phyloP scores from a whole-genome alignment of 1,140 invertebrate genomes.

The Achatina immaculata region DNA sequence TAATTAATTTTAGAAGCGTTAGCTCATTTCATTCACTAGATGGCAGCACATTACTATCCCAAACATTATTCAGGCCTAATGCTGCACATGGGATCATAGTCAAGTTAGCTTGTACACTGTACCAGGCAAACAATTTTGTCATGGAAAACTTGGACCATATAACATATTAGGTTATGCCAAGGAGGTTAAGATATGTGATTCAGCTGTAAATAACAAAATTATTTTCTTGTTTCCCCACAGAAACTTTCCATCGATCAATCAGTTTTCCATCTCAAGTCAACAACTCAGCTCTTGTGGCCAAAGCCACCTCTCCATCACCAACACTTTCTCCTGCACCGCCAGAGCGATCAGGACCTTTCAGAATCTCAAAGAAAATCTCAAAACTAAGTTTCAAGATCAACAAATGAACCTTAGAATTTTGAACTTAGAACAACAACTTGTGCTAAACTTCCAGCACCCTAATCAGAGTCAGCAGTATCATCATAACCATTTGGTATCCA shows the following conservation, averaged over 20 bases:
- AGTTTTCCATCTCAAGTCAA: slow-evolving; percentile 50
- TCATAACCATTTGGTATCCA: no score
- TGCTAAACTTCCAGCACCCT: no score
- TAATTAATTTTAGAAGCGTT: no score
- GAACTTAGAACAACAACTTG: background rate
- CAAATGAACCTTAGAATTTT: slow-evolving; percentile 15
- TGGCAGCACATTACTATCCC: no score
- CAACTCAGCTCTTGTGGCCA: slow-evolving; percentile 38
- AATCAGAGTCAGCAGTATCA: no score
- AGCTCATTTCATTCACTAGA: no score
- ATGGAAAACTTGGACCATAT: no score
- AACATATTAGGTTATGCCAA: no score
- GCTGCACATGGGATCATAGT: no score
- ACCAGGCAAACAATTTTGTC: no score
- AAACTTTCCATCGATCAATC: slow-evolving; percentile 45
- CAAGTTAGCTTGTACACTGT: no score
- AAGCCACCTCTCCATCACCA: slow-evolving; percentile 32
- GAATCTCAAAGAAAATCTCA: slow-evolving; percentile 41
- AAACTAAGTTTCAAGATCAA: slow-evolving; percentile 43
- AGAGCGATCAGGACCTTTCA: slow-evolving; percentile 39
- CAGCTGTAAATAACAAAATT: background rate
- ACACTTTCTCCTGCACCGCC: slow-evolving; percentile 13
- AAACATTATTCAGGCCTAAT: no score
- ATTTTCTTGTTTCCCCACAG: slow-evolving; percentile 23
- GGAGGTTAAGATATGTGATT: background rate